A percentile compares a stretch with the other conserved stretches of the same genome.
Evolutionary conservation across 2,888 invertebrate species (phyloP).

Genomic region (Philhelius pedissequus): DNA sequence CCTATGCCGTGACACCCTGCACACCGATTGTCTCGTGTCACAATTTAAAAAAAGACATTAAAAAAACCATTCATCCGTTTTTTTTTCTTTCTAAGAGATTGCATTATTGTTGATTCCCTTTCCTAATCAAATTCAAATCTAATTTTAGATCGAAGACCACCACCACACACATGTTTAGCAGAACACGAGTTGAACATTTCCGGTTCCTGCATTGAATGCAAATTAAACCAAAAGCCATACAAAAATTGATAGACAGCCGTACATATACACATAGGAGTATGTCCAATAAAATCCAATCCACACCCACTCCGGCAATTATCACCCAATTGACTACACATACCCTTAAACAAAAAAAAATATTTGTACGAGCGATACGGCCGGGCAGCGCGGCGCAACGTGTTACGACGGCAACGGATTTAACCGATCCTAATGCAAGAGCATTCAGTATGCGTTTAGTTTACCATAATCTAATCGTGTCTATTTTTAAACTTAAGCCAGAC

Average conservation of each 20-base stretch:
- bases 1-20: background rate
- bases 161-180: conserved; percentile 33
- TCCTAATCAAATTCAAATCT: conserved; percentile 61
- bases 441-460: conserved; percentile 63
- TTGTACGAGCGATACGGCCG: background rate
- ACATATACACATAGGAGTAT: conserved; percentile 3
- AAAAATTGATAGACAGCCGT: background rate
- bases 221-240: conserved; percentile 36
- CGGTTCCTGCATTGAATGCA: conserved; percentile 63
- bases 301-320: conserved; percentile 64
- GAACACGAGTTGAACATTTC: conserved; percentile 66
- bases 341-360: background rate
- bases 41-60: conserved; percentile 42
- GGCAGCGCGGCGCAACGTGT: no score
- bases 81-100: conserved; percentile 1
- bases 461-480: conserved; percentile 68
- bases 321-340: conserved; percentile 61
- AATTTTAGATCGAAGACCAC: conserved; percentile 57
- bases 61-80: conserved; percentile 27
- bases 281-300: conserved; percentile 58
- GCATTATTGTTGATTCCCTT: conserved; percentile 12
- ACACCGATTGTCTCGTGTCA: conserved; percentile 48
- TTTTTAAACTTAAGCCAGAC: conserved; percentile 63
- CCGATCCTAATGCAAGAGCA: conserved; percentile 45
- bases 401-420: background rate